These are phyloP conservation scores for Sebastes matsubarae DNA, from an alignment of 2,797 vertebrate species.

Conservation along the genomic window DNA sequence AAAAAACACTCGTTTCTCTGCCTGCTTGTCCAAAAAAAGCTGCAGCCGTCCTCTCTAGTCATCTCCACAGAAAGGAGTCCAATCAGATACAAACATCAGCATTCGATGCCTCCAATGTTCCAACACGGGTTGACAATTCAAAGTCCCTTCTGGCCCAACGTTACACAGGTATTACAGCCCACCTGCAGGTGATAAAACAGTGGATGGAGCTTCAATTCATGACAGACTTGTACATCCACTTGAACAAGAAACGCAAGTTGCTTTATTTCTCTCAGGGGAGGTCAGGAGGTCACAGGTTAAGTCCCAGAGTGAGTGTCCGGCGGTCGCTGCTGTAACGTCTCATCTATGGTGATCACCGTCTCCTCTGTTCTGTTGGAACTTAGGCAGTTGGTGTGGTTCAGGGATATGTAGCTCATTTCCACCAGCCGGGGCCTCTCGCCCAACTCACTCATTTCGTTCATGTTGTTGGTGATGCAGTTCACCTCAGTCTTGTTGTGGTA, in stretches of 20 bases:
- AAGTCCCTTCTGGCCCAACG: background rate
- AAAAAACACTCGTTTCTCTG: background rate
- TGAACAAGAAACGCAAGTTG: conserved; percentile 49
- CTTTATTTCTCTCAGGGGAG: conserved; percentile 22
- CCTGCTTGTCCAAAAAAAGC: conserved; percentile 5
- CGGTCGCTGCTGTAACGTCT: conserved; percentile 74
- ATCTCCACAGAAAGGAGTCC: conserved; percentile 11
- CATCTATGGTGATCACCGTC: conserved; percentile 83
- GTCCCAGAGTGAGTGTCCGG: conserved; percentile 73
- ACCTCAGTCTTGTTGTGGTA: conserved; percentile 83
- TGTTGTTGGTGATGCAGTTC: conserved; percentile 84
- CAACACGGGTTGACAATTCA: background rate
- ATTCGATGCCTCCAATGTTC: background rate
- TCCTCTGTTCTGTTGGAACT: conserved; percentile 71
- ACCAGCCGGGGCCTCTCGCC: conserved; percentile 58
- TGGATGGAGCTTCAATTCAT: conserved; percentile 42
- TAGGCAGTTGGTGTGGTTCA: conserved; percentile 61
- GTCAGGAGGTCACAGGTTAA: conserved; percentile 37
- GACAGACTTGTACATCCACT: conserved; percentile 56
- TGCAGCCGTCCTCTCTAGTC: background rate
- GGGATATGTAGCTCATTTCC: conserved; percentile 67
- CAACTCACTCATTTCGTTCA: conserved; percentile 73
- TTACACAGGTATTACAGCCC: conserved; percentile 9
- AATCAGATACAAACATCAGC: conserved; percentile 3
- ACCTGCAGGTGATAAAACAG: conserved; percentile 46